phyloP scores from a whole-genome alignment of 2,888 invertebrate genomes.

The Deroplatys truncata region DNA sequence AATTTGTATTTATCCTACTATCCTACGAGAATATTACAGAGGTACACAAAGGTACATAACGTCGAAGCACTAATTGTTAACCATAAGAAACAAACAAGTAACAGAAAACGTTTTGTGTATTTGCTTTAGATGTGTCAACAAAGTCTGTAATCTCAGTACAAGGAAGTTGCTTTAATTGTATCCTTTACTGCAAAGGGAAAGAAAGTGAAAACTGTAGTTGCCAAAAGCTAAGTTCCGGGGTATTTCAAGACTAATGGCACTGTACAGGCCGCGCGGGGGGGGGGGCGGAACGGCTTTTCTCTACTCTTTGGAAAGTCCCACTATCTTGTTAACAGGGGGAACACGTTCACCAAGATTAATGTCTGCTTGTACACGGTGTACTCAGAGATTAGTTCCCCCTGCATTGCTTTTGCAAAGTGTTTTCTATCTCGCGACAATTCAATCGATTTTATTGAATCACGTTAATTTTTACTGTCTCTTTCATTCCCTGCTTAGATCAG shows the following conservation, averaged over 20 bases:
- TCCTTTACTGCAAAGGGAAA: not conserved
- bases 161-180: not conserved
- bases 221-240: not conserved
- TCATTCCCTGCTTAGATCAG: too few relatives aligned
- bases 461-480: too few relatives aligned
- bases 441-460: too few relatives aligned
- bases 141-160: not conserved
- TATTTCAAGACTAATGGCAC: not conserved
- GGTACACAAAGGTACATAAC: too few relatives aligned
- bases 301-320: not conserved
- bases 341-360: not conserved
- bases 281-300: not conserved
- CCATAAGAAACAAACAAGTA: too few relatives aligned
- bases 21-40: too few relatives aligned
- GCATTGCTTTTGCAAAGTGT: too few relatives aligned
- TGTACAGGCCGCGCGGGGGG: not conserved
- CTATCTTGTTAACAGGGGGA: not conserved
- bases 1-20: too few relatives aligned
- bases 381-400: too few relatives aligned
- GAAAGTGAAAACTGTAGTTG: not conserved
- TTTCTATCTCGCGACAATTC: too few relatives aligned
- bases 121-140: not conserved
- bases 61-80: too few relatives aligned
- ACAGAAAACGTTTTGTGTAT: not conserved
- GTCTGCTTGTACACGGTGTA: too few relatives aligned